These are phyloP conservation scores for Grus americana DNA, from an alignment of 2,113 vertebrate genomes.

Conservation along the genomic window DNA sequence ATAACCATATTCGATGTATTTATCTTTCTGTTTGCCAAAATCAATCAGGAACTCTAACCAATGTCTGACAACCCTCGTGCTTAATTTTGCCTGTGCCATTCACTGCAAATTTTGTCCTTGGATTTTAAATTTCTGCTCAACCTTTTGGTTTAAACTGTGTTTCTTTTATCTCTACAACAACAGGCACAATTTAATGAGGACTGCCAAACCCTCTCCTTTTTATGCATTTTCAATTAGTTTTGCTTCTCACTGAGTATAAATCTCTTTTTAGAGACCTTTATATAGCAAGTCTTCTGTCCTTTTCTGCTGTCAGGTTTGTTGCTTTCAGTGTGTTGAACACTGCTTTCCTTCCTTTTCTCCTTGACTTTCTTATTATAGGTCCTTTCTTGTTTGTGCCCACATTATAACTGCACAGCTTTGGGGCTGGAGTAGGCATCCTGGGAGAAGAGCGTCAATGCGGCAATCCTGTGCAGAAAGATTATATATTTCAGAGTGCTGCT, in stretches of 20 bases:
- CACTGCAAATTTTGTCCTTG: background rate
- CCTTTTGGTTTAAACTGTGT: conserved; percentile 3
- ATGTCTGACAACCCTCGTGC: background rate
- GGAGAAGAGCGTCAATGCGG: background rate
- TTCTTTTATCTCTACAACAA: conserved; percentile 41
- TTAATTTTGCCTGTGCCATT: conserved; percentile 5
- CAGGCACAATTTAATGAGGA: conserved; percentile 39
- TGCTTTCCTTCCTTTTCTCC: background rate
- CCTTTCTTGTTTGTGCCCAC: background rate
- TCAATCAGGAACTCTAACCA: background rate
- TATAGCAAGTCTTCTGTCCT: background rate
- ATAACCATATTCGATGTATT: background rate
- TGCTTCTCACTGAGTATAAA: conserved; percentile 51
- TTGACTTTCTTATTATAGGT: background rate
- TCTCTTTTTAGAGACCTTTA: conserved; percentile 28
- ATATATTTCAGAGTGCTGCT: background rate
- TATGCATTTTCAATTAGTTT: conserved; percentile 59
- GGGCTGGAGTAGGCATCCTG: background rate
- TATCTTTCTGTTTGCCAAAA: conserved; percentile 17
- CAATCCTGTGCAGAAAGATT: background rate
- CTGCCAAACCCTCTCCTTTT: conserved; percentile 28
- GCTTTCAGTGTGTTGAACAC: conserved; percentile 1
- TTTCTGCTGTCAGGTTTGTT: conserved; percentile 28
- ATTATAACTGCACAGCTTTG: background rate
- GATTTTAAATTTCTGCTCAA: conserved; percentile 28